Conservation (phyloP, 2,797 vertebrate species). For the Pogoniulus pusillus region DNA sequence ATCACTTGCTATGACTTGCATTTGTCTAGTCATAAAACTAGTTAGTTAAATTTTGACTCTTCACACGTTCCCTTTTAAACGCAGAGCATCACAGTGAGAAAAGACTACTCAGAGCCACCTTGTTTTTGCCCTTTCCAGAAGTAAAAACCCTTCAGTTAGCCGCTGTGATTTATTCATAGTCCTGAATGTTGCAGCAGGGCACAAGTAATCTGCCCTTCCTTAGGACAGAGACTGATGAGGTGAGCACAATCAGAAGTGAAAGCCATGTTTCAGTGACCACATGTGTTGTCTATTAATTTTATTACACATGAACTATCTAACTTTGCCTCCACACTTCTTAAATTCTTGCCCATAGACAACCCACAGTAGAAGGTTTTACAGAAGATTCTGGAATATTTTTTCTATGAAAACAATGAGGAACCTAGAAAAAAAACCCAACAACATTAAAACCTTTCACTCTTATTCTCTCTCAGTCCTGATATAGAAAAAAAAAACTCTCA, state of each 20-base stretch:
- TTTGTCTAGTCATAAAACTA: neutral
- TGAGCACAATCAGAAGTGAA: neutral
- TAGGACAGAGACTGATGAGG: neutral
- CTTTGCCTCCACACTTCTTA: neutral
- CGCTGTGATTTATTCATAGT: neutral
- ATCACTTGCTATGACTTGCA: neutral
- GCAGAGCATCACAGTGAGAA: neutral
- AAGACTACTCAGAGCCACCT: neutral
- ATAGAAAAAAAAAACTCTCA: rapidly evolving
- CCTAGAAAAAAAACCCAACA: neutral
- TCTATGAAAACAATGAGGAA: neutral
- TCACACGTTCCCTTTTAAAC: neutral
- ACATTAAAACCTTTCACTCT: neutral
- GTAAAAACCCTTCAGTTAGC: neutral
- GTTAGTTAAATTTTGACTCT: neutral
- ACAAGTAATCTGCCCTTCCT: neutral
- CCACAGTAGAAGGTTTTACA: neutral
- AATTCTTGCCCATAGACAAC: neutral
- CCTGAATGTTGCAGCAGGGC: neutral
- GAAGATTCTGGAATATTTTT: neutral
- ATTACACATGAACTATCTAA: neutral
- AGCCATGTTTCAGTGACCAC: neutral
- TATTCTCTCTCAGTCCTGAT: neutral
- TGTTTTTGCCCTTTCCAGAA: neutral
- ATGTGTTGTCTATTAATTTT: neutral